A percentile compares a stretch with the other conserved stretches of the same genome.
These are phyloP conservation scores for Ephydatia muelleri DNA, from an alignment of 37 sponge, comb jelly and placozoan genomes.

Conservation along the genomic window DNA sequence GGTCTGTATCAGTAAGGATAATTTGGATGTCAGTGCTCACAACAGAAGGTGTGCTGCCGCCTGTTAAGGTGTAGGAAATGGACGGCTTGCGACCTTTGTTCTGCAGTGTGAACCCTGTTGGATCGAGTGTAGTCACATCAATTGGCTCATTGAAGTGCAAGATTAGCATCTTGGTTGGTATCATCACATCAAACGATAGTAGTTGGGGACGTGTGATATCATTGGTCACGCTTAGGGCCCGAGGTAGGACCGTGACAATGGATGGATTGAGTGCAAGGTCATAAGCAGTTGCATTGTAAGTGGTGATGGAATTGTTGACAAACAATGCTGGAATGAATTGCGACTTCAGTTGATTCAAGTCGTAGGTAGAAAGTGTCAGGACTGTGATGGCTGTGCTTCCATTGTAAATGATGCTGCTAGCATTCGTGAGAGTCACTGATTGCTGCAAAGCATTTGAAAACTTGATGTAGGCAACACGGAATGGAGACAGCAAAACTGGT, in stretches of 20 bases:
- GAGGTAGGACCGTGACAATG: background rate
- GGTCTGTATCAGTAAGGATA: constrained; percentile 52
- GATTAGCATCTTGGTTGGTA: constrained; percentile 69
- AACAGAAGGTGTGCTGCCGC: constrained; percentile 55
- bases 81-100: constrained; percentile 61
- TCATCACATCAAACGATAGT: constrained; percentile 62
- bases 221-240: constrained; percentile 16
- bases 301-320: constrained; percentile 65
- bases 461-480: constrained; percentile 40
- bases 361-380: constrained; percentile 40
- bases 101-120: constrained; percentile 73
- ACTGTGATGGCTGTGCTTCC: constrained; percentile 18
- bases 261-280: constrained; percentile 88
- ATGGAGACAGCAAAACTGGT: constrained; percentile 50
- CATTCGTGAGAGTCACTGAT: constrained; percentile 45
- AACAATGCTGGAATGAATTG: constrained; percentile 51
- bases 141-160: constrained; percentile 81
- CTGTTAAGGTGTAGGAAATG: constrained; percentile 39
- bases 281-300: constrained; percentile 33
- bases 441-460: constrained; percentile 32
- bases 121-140: constrained; percentile 51
- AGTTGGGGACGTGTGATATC: constrained; percentile 74
- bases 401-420: constrained; percentile 48
- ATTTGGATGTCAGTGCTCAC: constrained; percentile 51
- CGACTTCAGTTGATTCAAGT: constrained; percentile 73